Percentiles rank a stretch among this genome's conserved stretches.
phyloP scores from a whole-genome alignment of 2,888 invertebrate genomes.

The Orthonevra nobilis region DNA sequence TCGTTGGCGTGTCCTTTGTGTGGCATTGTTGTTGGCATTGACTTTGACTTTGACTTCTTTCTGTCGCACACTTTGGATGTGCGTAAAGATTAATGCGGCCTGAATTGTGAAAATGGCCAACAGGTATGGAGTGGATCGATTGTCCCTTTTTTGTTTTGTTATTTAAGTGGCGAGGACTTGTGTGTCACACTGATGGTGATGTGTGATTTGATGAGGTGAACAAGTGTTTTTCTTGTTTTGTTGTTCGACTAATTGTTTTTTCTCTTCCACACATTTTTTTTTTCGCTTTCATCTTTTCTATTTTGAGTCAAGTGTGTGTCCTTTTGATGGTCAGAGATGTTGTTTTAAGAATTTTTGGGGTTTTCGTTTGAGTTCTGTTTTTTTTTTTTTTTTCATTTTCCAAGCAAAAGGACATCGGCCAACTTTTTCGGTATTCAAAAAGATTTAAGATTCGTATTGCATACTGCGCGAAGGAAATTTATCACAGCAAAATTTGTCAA shows the following conservation, averaged over 20 bases:
- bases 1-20: constrained; percentile 58
- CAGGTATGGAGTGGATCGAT: constrained; percentile 48
- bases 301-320: too few relatives aligned
- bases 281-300: too few relatives aligned
- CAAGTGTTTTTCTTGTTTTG: constrained; percentile 61
- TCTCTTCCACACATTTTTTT: too few relatives aligned
- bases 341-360: too few relatives aligned
- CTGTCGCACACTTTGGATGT: constrained; percentile 28
- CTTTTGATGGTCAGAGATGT: too few relatives aligned
- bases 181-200: constrained; percentile 48
- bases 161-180: constrained; percentile 26
- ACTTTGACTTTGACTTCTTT: constrained; percentile 50
- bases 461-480: too few relatives aligned
- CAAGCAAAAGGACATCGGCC: too few relatives aligned
- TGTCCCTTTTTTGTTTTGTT: constrained; percentile 27
- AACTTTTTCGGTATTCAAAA: too few relatives aligned
- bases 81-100: constrained; percentile 33
- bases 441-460: too few relatives aligned
- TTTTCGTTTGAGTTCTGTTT: too few relatives aligned
- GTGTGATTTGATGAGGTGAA: constrained; percentile 53
- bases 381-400: too few relatives aligned
- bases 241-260: constrained; percentile 64
- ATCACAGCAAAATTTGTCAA: too few relatives aligned
- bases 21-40: constrained; percentile 36
- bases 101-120: constrained; percentile 40